These are phyloP conservation scores for Egretta garzetta DNA, from an alignment of 2,113 vertebrate species.

Conservation along the genomic window DNA sequence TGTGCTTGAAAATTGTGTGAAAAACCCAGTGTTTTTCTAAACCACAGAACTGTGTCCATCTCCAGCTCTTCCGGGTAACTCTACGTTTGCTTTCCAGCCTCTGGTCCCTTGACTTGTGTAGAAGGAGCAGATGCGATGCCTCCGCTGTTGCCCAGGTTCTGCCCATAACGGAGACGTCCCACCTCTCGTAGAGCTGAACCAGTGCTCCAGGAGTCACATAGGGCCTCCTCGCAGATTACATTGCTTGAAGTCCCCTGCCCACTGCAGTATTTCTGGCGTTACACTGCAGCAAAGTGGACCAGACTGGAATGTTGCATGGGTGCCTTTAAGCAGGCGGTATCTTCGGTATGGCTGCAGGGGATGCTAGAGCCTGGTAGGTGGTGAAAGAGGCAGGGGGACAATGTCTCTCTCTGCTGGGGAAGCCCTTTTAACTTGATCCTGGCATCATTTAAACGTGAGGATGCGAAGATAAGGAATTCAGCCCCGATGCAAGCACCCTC, in stretches of 20 bases:
- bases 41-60: background rate
- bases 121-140: background rate
- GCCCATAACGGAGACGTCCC: background rate
- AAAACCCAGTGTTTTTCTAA: conserved; percentile 57
- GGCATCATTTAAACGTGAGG: background rate
- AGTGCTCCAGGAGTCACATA: fast-evolving
- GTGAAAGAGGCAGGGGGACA: background rate
- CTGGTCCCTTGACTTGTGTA: background rate
- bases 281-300: background rate
- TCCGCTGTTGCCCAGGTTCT: background rate
- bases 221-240: background rate
- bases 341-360: background rate
- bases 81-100: background rate
- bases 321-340: background rate
- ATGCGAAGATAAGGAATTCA: fast-evolving
- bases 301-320: fast-evolving
- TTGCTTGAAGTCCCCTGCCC: background rate
- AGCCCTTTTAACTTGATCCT: background rate
- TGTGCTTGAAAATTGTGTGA: conserved; percentile 86
- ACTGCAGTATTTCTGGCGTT: background rate
- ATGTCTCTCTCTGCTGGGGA: background rate
- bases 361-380: background rate
- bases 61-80: background rate
- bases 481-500: background rate
- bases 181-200: background rate